phyloP scores from a whole-genome alignment of 1,140 invertebrate genomes.

The Atta colombica region DNA sequence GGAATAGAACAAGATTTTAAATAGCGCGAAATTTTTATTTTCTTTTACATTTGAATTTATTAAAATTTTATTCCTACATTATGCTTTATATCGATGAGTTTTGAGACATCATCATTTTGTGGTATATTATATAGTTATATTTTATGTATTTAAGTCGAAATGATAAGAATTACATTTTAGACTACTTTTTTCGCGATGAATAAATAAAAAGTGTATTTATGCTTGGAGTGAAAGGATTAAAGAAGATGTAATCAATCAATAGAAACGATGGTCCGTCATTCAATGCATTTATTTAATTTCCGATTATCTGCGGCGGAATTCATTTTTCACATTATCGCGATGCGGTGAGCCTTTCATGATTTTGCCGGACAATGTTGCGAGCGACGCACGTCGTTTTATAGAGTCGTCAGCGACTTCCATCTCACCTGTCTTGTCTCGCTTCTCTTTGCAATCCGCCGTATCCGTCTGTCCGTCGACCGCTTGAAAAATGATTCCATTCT shows the following conservation, averaged over 20 bases:
- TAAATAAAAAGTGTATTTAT: slow-evolving; percentile 14
- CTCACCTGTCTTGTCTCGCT: not conserved
- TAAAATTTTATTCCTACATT: not conserved
- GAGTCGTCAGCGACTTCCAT: slow-evolving; percentile 63
- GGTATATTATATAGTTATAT: too few relatives aligned
- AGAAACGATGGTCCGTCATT: slow-evolving; percentile 30
- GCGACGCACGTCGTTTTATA: slow-evolving; percentile 60
- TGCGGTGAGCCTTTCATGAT: slow-evolving; percentile 61
- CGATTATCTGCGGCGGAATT: slow-evolving; percentile 67
- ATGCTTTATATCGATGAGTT: not conserved
- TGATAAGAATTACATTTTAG: not conserved
- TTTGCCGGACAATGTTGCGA: slow-evolving; percentile 44
- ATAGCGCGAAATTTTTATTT: not conserved
- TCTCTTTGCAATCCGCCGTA: not conserved
- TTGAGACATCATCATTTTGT: not conserved
- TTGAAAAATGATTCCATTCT: slow-evolving; percentile 64
- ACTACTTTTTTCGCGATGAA: not conserved
- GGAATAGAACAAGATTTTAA: not conserved
- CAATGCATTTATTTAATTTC: slow-evolving; percentile 72
- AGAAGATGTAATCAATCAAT: slow-evolving; percentile 69
- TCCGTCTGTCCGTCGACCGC: slow-evolving; percentile 21
- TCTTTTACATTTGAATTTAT: not conserved
- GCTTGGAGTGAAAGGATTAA: slow-evolving; percentile 31
- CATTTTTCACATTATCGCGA: slow-evolving; percentile 76
- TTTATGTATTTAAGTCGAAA: not conserved